A percentile compares a stretch with the other conserved stretches of the same genome.
Conservation (phyloP, 2,888 invertebrate genomes). For the Drosophila eohydei region DNA sequence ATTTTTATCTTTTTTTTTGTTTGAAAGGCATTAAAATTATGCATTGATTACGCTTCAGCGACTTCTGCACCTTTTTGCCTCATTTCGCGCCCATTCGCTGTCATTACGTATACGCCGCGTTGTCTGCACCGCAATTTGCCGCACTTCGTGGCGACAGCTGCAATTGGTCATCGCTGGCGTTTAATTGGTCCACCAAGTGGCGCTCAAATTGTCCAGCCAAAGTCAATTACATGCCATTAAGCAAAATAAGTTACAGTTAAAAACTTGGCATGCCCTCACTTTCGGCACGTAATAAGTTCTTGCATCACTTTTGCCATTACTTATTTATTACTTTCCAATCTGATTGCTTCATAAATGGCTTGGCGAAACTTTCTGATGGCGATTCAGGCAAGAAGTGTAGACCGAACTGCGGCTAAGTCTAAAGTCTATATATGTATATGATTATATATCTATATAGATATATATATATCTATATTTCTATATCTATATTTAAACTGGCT, state of each 20-base stretch:
- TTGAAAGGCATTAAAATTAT: slow-evolving; percentile 68
- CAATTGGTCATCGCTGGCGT: slow-evolving; percentile 61
- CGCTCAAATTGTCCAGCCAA: slow-evolving; percentile 57
- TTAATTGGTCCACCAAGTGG: slow-evolving; percentile 70
- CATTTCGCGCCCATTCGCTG: slow-evolving; percentile 19
- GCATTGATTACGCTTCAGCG: slow-evolving; percentile 70
- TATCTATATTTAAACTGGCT: no score
- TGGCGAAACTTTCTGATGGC: neutral
- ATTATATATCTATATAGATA: no score
- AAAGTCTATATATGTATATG: no score
- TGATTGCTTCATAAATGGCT: slow-evolving; percentile 1
- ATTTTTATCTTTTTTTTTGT: neutral
- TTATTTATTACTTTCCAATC: slow-evolving; percentile 7
- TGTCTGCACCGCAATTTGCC: slow-evolving; percentile 56
- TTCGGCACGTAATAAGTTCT: slow-evolving; percentile 22
- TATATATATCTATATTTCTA: no score
- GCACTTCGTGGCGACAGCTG: slow-evolving; percentile 54
- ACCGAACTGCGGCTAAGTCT: neutral
- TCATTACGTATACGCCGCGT: slow-evolving; percentile 57
- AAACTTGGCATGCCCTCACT: slow-evolving; percentile 17
- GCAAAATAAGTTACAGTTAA: slow-evolving; percentile 27
- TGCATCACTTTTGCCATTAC: slow-evolving; percentile 31
- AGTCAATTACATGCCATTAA: slow-evolving; percentile 67
- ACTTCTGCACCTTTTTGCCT: slow-evolving; percentile 13
- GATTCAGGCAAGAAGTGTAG: neutral